These are phyloP conservation scores for Micromussa lordhowensis DNA, from an alignment of 92 coral and sea anemone species.

Conservation along the genomic window DNA sequence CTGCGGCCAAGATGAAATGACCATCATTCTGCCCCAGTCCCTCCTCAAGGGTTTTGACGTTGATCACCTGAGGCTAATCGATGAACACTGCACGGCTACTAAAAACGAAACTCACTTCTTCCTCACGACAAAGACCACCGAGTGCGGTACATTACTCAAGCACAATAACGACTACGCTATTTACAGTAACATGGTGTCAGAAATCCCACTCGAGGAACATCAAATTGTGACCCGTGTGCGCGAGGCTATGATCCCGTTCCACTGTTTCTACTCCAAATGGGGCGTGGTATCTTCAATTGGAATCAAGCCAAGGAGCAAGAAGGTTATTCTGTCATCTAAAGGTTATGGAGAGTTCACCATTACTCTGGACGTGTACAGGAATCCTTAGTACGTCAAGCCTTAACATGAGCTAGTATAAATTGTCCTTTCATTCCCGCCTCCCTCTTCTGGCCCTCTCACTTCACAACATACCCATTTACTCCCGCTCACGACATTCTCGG, in stretches of 20 bases:
- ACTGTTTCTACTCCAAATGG: conserved; percentile 47
- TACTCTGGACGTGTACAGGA: conserved; percentile 40
- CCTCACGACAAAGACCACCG: conserved; percentile 31
- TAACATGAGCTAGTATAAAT: background rate
- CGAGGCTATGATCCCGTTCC: conserved; percentile 48
- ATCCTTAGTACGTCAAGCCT: background rate
- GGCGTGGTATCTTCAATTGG: conserved; percentile 59
- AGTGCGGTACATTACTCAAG: conserved; percentile 50
- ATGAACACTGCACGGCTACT: conserved; percentile 43
- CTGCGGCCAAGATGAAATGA: conserved; percentile 56
- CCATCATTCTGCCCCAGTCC: conserved; percentile 56
- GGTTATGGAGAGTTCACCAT: conserved; percentile 51
- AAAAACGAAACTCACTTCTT: conserved; percentile 63
- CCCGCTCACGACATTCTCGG: background rate
- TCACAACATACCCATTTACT: background rate
- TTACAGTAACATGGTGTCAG: conserved; percentile 66
- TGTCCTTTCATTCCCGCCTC: background rate
- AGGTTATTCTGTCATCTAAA: conserved; percentile 20
- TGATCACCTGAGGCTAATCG: conserved; percentile 47
- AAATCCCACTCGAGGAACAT: conserved; percentile 28
- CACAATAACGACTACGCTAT: conserved; percentile 11
- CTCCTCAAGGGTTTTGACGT: conserved; percentile 34
- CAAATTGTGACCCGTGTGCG: conserved; percentile 61
- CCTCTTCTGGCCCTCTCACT: background rate
- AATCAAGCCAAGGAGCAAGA: conserved; percentile 45